These are phyloP conservation scores for Caiman crocodilus DNA, from an alignment of 2,797 vertebrate genomes.

Conservation along the genomic window DNA sequence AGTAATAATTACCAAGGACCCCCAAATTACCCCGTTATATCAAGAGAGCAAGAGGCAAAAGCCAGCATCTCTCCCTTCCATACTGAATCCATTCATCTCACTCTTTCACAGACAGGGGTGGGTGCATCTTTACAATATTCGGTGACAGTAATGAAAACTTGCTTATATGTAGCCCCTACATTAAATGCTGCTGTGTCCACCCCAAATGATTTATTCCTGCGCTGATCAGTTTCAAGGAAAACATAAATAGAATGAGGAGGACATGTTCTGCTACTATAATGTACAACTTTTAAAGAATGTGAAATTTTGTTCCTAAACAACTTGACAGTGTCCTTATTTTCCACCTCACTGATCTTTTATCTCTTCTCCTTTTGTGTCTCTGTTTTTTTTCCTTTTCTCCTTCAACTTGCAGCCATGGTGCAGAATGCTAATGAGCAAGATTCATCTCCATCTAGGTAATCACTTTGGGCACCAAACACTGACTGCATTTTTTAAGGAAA, in stretches of 20 bases:
- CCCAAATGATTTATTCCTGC: neutral
- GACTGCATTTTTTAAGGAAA: constrained; percentile 19
- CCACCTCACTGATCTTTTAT: constrained; percentile 57
- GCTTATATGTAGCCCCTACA: neutral
- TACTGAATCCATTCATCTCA: neutral
- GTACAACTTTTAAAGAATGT: neutral
- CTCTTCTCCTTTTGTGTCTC: neutral
- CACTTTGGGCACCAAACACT: constrained; percentile 43
- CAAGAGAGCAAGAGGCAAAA: neutral
- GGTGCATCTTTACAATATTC: neutral
- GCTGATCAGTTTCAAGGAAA: neutral
- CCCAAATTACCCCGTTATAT: neutral
- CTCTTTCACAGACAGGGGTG: neutral
- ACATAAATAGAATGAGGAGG: neutral
- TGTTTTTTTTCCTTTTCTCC: neutral
- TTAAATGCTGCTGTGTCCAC: neutral
- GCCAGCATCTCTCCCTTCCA: neutral
- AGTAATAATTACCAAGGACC: neutral
- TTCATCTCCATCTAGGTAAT: constrained; percentile 45
- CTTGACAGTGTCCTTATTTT: constrained; percentile 61
- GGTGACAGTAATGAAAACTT: neutral
- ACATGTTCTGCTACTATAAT: neutral
- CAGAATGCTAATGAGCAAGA: constrained; percentile 60
- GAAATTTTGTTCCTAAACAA: constrained; percentile 52
- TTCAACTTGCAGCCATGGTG: neutral